Evolutionary conservation across 2,888 invertebrate genomes (phyloP), one percentile per base, ranked within the genome.

Genomic region (Clusia tigrina): DNA sequence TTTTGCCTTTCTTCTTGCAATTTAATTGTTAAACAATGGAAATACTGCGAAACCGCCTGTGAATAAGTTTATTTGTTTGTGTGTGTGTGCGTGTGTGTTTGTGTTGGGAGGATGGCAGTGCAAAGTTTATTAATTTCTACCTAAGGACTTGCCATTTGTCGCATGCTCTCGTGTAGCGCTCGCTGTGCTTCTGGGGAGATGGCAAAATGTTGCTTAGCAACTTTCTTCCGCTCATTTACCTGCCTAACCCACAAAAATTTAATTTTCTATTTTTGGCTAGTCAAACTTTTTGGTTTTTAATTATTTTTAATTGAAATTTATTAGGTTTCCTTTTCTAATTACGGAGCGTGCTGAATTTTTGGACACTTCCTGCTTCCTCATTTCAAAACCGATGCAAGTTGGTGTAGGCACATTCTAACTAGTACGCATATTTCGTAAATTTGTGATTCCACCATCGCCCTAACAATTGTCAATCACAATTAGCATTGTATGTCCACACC

Each of bases 21-120:
- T 74, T 76, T 74, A 74, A 74, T 74, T 74, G 74, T 74, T 76
- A 76, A 76, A 74, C 74, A 74, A 74, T 74, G 72, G 71, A 74
- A 76, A 76, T 74, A 74, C 74, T 74, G 74, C 73, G 12, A 15
- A 6, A 3, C 9, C n/a, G n/a, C n/a, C 3, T 42, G 42, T 42
- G 12, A 15, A n/a, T 42, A 17, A 15, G 42, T 42, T 9, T 42
- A n/a, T 42, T 6, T 42, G 42, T 42, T 6, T 42, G n/a, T 42
- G 42, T 42, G 3, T 15, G 42, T 42, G n/a, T 42, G 42, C n/a
- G 3, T n/a, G 9, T n/a, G 12, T 48, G 48, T 48, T 5, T 32
- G 22, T 6, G 18, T 20, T 20, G 25, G 25, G 25, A 5, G n/a
- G 48, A 5, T 6, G n/a, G 53, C 15, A 23, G 52, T 52, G 67